Evolutionary conservation across 2,113 vertebrate genomes (phyloP), one percentile per base, ranked within the genome.

Genomic region (Cynopterus brachyotis): DNA sequence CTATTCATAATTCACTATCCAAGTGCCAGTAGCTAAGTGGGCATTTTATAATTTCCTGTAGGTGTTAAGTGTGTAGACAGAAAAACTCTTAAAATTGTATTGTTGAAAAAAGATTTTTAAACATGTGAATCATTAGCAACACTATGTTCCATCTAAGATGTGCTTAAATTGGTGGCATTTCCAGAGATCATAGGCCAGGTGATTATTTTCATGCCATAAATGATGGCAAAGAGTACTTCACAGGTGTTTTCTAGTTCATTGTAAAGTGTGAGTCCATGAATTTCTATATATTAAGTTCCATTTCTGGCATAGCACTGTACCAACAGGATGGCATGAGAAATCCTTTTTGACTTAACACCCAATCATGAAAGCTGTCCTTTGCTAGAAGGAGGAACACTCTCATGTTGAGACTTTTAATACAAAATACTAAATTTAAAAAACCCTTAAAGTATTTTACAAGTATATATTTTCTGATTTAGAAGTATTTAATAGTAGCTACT

Each of bases 361-460:
- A 82, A 0, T 89, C 45, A 9, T 57, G 62, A 73, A 53, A 75
- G 11, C 32, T 91, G 66, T 89, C 37, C 13, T 40, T 91, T 70
- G 26, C 50, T 76, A 3, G 30, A 76, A 81, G 47, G 37, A 69
- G 30, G 26, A 87, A 57, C 10, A 59, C 57, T 87, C 24, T 89
- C n/a, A 57, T 79, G 40, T 72, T 85, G 69, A 79, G 76, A 83
- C 72, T 83, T 89, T 93, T 82, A 91, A 76, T 91, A 90, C 64
- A 81, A 59, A 94, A 73, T 76, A 59, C 60, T 86, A 73, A 90
- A 82, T 53, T 30, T 30, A 40, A 50, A 67, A 83, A 42, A 4
- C 1, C 5, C 42, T 42, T 53, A 70, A 91, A 75, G 47, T 80
- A 55, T 45, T 94, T 92, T 53, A 73, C 6, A 87, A 78, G 81